Conservation (phyloP, 2,888 invertebrate species). For the Salticus scenicus region DNA sequence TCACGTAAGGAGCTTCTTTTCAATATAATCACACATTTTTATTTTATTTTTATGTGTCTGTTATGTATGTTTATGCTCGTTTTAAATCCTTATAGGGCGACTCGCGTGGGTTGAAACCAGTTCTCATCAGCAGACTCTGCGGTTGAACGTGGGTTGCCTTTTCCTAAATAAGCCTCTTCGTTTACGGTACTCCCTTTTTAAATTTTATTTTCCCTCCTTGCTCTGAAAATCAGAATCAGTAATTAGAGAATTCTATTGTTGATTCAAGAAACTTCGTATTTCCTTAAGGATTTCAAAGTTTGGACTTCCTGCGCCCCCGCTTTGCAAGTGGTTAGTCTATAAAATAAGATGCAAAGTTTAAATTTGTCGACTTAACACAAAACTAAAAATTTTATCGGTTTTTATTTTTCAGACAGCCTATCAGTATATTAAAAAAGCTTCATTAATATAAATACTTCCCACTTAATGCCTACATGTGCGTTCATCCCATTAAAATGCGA, state of each 20-base stretch:
- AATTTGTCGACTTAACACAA: too few relatives aligned
- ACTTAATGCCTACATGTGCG: not conserved
- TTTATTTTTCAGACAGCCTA: too few relatives aligned
- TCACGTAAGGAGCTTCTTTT: not conserved
- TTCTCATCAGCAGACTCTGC: slow-evolving; percentile 39
- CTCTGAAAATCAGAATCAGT: slow-evolving; percentile 42
- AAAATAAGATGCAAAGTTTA: not conserved
- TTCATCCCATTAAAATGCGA: not conserved
- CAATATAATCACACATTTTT: slow-evolving; percentile 18
- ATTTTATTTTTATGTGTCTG: slow-evolving; percentile 28
- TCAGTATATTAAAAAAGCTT: not conserved
- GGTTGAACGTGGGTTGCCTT: slow-evolving; percentile 50
- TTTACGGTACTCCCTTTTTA: slow-evolving; percentile 40
- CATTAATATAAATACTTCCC: not conserved
- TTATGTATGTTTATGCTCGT: slow-evolving; percentile 22
- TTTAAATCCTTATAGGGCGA: slow-evolving; percentile 45
- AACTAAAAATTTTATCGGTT: too few relatives aligned
- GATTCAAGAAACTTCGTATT: slow-evolving; percentile 19
- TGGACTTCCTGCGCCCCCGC: not conserved
- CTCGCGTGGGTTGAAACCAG: slow-evolving; percentile 51
- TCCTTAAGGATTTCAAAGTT: not conserved
- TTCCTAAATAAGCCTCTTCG: slow-evolving; percentile 58
- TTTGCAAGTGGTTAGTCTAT: not conserved
- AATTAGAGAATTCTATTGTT: slow-evolving; percentile 21
- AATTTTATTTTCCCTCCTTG: slow-evolving; percentile 16